These are phyloP conservation scores for Fragum fragum DNA, from an alignment of 2,888 invertebrate species.

Conservation along the genomic window DNA sequence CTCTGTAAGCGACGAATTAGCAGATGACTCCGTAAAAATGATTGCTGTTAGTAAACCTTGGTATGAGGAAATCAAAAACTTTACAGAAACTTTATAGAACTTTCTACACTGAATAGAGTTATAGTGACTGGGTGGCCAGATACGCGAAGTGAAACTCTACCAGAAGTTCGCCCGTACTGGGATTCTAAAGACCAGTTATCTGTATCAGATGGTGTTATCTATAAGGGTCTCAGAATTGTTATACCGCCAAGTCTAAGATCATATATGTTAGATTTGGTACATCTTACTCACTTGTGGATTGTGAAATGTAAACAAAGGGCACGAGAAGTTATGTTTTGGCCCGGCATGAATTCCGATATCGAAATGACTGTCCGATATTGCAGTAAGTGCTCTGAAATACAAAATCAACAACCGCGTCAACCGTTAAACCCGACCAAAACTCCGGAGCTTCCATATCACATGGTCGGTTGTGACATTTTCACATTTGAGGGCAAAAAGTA, in stretches of 20 bases:
- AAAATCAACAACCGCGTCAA: constrained; percentile 44
- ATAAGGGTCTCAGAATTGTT: constrained; percentile 63
- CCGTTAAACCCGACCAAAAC: constrained; percentile 43
- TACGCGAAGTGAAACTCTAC: constrained; percentile 37
- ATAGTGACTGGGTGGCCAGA: constrained; percentile 59
- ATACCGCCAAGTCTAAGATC: constrained; percentile 57
- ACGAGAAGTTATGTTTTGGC: constrained; percentile 51
- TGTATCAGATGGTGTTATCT: constrained; percentile 57
- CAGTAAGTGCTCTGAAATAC: constrained; percentile 35
- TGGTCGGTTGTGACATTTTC: constrained; percentile 49
- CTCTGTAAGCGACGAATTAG: constrained; percentile 25
- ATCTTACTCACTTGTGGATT: constrained; percentile 51
- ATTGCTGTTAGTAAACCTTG: constrained; percentile 36
- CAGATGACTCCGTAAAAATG: constrained; percentile 18
- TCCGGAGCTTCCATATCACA: constrained; percentile 47
- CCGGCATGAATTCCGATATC: constrained; percentile 51
- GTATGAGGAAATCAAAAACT: constrained; percentile 23
- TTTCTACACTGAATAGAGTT: constrained; percentile 26
- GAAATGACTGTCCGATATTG: constrained; percentile 49
- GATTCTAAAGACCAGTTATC: constrained; percentile 55
- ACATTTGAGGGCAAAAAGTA: constrained; percentile 53
- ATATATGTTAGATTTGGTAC: constrained; percentile 53
- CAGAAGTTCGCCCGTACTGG: constrained; percentile 45
- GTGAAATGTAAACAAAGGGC: constrained; percentile 55
- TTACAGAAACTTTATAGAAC: constrained; percentile 24